These are phyloP conservation scores for Phytoseiulus persimilis DNA, from an alignment of 2,888 invertebrate species.

Conservation along the genomic window DNA sequence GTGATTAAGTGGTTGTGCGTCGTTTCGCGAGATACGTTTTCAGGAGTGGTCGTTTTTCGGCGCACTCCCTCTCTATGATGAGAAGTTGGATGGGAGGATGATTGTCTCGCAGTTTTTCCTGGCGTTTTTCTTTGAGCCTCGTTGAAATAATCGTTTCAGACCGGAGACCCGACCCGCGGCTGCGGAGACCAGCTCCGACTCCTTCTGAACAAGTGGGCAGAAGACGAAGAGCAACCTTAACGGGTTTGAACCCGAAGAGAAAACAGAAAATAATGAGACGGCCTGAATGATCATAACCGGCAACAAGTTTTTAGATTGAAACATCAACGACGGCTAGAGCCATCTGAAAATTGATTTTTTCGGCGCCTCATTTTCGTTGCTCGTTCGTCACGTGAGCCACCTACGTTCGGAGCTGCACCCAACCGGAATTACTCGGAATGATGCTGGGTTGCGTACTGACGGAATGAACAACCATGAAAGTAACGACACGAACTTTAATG, in stretches of 20 bases:
- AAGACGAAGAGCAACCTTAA: not conserved
- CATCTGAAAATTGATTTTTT: not conserved
- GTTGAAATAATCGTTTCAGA: not conserved
- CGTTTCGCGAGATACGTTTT: not conserved
- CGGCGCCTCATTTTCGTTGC: not conserved
- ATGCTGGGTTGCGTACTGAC: not conserved
- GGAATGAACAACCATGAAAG: not conserved
- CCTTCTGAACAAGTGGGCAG: not conserved
- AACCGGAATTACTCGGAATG: not conserved
- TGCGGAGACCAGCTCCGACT: too few species aligned
- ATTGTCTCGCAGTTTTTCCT: not conserved
- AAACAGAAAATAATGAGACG: not conserved
- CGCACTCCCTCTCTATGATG: not conserved
- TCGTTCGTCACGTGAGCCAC: not conserved
- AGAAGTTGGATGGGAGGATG: not conserved
- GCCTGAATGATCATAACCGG: not conserved
- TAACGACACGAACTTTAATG: too few species aligned
- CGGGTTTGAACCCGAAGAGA: not conserved
- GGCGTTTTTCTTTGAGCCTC: not conserved
- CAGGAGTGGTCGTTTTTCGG: not conserved
- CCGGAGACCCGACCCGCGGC: not conserved
- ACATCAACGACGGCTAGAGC: not conserved
- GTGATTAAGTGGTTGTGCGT: not conserved
- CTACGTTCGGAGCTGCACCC: not conserved
- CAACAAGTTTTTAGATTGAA: not conserved